Percentiles rank a stretch among this genome's conserved stretches.
Conservation (phyloP, 2,113 vertebrate genomes). For the Willisornis vidua region DNA sequence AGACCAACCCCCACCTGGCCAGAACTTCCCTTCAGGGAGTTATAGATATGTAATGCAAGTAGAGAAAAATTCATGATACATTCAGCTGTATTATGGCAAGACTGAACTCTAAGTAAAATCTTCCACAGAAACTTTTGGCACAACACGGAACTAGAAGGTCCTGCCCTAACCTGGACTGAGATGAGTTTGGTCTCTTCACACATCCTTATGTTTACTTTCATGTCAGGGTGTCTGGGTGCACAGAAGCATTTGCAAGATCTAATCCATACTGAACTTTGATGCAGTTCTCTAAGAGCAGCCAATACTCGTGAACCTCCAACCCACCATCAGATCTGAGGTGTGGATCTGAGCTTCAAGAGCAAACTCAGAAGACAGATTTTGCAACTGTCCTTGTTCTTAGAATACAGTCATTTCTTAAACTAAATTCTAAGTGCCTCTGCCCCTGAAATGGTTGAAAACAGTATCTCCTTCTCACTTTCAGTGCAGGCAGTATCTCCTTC, state of each 20-base stretch:
- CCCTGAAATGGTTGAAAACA: background rate
- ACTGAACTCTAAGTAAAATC: background rate
- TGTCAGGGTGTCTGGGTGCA: accelerated
- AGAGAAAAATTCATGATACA: background rate
- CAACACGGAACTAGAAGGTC: background rate
- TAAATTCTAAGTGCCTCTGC: background rate
- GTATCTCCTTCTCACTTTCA: background rate
- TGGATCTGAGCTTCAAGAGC: background rate
- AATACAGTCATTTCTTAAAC: background rate
- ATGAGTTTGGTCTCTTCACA: background rate
- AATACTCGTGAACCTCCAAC: accelerated
- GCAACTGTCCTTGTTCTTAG: background rate
- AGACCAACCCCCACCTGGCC: too few relatives aligned
- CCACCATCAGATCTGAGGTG: background rate
- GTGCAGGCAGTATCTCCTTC: background rate
- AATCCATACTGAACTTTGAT: background rate
- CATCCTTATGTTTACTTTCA: background rate
- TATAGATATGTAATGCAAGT: accelerated
- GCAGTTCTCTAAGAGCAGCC: background rate
- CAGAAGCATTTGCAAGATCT: background rate
- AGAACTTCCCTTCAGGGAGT: too few relatives aligned
- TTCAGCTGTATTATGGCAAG: background rate
- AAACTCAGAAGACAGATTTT: background rate
- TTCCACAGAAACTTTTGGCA: background rate
- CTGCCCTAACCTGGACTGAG: background rate